A percentile compares a stretch with the other conserved stretches of the same genome.
Conservation (phyloP, 2,797 vertebrate genomes). For the Acanthurus lineatus region DNA sequence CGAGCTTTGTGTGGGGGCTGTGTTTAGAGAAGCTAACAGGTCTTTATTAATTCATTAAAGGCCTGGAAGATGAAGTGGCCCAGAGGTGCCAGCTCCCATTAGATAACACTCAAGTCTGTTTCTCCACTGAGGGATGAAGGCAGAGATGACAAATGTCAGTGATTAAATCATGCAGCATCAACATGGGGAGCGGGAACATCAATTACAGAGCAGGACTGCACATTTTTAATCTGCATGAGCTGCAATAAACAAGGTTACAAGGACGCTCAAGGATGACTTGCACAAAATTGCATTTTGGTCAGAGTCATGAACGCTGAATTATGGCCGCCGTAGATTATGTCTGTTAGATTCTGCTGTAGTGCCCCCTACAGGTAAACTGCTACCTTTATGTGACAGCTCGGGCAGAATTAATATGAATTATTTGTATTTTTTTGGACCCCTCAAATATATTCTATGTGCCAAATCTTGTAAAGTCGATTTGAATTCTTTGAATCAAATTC, state of each 20-base stretch:
- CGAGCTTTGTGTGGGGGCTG: background rate
- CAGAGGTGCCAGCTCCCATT: constrained; percentile 46
- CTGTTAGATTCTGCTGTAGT: background rate
- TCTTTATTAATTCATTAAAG: constrained; percentile 60
- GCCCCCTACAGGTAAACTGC: background rate
- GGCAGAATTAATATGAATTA: too few relatives aligned
- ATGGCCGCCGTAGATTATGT: background rate
- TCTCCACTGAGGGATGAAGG: background rate
- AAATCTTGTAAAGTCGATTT: background rate
- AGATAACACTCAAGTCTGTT: constrained; percentile 26
- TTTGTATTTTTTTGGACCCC: background rate
- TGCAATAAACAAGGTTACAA: background rate
- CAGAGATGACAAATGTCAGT: constrained; percentile 13
- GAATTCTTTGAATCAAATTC: background rate
- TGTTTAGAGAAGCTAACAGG: constrained; percentile 33
- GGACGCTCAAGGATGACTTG: background rate
- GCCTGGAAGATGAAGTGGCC: constrained; percentile 26
- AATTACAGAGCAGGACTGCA: background rate
- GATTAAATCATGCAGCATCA: background rate
- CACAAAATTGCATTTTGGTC: background rate
- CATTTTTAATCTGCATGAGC: background rate
- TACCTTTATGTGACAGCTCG: too few relatives aligned
- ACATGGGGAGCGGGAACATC: background rate
- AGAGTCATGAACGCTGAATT: background rate
- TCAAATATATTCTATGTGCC: too few relatives aligned